These are phyloP conservation scores for Drosophila nigricruria DNA, from an alignment of 2,888 invertebrate species.

Conservation along the genomic window DNA sequence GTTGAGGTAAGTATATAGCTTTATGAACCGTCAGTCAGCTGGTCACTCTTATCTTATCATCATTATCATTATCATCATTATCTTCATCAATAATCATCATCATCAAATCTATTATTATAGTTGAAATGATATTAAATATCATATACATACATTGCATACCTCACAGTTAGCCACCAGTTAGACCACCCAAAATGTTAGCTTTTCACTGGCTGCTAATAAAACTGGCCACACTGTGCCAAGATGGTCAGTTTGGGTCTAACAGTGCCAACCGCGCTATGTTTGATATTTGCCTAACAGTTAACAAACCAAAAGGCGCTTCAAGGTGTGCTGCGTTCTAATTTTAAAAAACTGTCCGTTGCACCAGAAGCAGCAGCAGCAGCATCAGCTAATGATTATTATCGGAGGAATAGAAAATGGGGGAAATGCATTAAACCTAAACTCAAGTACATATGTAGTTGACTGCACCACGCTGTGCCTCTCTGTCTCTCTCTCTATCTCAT, in stretches of 20 bases:
- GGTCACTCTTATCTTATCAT: too few species aligned
- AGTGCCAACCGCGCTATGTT: conserved; percentile 27
- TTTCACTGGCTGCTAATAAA: not conserved
- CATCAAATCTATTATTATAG: not conserved
- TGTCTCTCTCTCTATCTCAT: not conserved
- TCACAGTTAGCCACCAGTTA: not conserved
- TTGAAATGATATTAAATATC: too few species aligned
- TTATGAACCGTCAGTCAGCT: too few species aligned
- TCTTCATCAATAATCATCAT: not conserved
- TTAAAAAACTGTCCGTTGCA: conserved; percentile 27
- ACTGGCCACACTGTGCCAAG: conserved; percentile 14
- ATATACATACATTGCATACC: not conserved
- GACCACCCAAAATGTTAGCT: not conserved
- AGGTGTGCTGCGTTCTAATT: conserved; percentile 60
- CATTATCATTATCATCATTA: not conserved
- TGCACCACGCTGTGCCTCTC: conserved; percentile 8
- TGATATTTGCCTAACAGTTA: conserved; percentile 53
- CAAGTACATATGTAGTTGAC: conserved; percentile 54
- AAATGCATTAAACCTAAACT: conserved; percentile 65
- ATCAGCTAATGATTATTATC: conserved; percentile 17
- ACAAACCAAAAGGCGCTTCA: conserved; percentile 36
- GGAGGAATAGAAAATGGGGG: conserved; percentile 26
- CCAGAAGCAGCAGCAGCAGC: not conserved
- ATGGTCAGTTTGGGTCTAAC: not conserved
- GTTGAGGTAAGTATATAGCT: too few species aligned